Conservation (phyloP, 1,140 invertebrate species). For the Lasaia peninsularis region DNA sequence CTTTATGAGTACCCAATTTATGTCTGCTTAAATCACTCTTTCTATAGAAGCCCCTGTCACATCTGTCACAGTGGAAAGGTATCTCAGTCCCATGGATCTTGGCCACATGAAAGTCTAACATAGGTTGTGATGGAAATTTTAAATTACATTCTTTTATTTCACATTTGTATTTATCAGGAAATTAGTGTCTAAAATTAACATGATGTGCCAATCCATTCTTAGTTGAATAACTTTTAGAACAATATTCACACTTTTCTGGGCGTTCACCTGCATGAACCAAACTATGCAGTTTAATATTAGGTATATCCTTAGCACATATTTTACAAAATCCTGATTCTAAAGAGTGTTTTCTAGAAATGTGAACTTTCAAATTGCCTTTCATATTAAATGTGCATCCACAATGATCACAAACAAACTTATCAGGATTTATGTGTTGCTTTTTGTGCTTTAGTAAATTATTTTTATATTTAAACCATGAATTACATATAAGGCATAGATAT, state of each 20-base stretch:
- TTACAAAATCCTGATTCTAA: constrained; percentile 58
- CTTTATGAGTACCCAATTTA: constrained; percentile 48
- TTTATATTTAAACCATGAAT: constrained; percentile 49
- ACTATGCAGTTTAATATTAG: constrained; percentile 75
- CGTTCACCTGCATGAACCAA: constrained; percentile 82
- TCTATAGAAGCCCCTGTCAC: constrained; percentile 55
- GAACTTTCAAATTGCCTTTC: constrained; percentile 69
- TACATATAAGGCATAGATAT: constrained; percentile 49
- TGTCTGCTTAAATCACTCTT: constrained; percentile 57
- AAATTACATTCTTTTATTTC: constrained; percentile 39
- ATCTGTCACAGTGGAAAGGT: constrained; percentile 50
- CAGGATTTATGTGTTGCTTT: constrained; percentile 35
- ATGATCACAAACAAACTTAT: constrained; percentile 59
- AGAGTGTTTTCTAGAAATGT: constrained; percentile 50
- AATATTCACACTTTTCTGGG: constrained; percentile 79
- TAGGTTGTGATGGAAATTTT: constrained; percentile 44
- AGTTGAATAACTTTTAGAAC: constrained; percentile 59
- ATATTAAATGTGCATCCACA: constrained; percentile 77
- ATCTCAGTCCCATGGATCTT: constrained; percentile 43
- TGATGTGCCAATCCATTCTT: constrained; percentile 43
- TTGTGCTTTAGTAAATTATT: constrained; percentile 55
- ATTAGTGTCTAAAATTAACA: constrained; percentile 52
- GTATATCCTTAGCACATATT: constrained; percentile 48
- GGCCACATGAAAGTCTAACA: constrained; percentile 48
- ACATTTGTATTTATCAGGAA: constrained; percentile 55